Evolutionary conservation across 2,797 vertebrate species (phyloP).

Genomic region (Morus bassanus): DNA sequence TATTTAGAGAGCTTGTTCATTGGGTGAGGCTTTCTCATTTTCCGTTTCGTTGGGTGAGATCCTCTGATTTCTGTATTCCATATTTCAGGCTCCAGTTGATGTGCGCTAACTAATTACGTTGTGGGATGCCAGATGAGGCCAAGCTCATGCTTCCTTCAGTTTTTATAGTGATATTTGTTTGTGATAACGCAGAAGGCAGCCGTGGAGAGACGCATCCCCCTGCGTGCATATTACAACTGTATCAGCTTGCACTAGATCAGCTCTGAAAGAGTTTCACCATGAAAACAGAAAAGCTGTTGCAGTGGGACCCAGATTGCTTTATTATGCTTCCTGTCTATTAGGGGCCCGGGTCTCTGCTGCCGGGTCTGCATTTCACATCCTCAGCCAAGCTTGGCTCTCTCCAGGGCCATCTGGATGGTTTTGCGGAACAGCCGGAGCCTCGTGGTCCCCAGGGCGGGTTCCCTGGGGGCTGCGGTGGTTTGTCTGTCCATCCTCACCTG

Average conservation of each 20-base stretch:
- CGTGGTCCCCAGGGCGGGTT: accelerated
- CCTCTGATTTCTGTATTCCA: neutral
- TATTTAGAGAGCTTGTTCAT: conserved; percentile 45
- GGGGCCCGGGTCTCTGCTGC: neutral
- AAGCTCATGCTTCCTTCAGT: neutral
- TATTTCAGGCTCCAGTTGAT: conserved; percentile 19
- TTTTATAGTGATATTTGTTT: neutral
- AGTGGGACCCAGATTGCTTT: accelerated
- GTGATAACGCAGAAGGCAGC: neutral
- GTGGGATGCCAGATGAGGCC: conserved; percentile 5
- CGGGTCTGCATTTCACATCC: accelerated
- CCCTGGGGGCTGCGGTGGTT: neutral
- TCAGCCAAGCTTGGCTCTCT: accelerated
- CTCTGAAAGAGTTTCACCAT: neutral
- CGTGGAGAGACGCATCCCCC: neutral
- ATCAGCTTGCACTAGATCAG: neutral
- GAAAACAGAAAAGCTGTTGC: neutral
- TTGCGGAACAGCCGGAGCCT: neutral
- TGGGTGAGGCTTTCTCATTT: conserved; percentile 21
- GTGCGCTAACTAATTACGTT: neutral
- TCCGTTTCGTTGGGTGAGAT: neutral
- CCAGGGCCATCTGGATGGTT: neutral
- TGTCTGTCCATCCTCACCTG: neutral
- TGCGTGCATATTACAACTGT: accelerated
- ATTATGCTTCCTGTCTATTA: neutral